A percentile compares a stretch with the other conserved stretches of the same genome.
Evolutionary conservation across 2,888 invertebrate species (phyloP).

Genomic region (Drosophila peninsularis): DNA sequence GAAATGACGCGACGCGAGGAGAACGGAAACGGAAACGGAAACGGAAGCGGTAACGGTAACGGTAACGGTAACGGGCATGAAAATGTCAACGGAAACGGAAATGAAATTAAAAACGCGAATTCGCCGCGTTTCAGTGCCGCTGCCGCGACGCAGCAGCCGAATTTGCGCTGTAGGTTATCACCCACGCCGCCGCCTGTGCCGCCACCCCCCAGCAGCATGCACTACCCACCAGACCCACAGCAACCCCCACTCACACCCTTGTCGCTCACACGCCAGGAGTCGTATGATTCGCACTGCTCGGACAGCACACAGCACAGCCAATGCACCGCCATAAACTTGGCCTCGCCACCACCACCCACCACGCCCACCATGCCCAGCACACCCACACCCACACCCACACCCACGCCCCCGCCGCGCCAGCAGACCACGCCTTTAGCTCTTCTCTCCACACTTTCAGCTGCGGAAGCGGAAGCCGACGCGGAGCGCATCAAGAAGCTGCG

Average conservation of each 20-base stretch:
- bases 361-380: conserved; percentile 19
- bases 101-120: neutral
- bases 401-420: conserved; percentile 30
- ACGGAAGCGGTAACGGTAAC: conserved; percentile 7
- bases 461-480: conserved; percentile 42
- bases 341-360: conserved; percentile 50
- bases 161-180: conserved; percentile 47
- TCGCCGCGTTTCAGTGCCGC: neutral
- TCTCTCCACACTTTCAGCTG: conserved; percentile 55
- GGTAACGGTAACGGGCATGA: neutral
- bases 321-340: conserved; percentile 86
- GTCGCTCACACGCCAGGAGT: conserved; percentile 86
- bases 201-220: conserved; percentile 53
- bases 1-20: conserved; percentile 72
- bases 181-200: conserved; percentile 66
- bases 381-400: conserved; percentile 26
- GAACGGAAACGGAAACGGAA: conserved; percentile 23
- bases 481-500: conserved; percentile 86
- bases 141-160: too few relatives aligned
- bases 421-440: conserved; percentile 25
- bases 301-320: conserved; percentile 88
- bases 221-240: conserved; percentile 20
- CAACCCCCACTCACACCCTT: neutral
- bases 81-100: conserved; percentile 8
- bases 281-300: conserved; percentile 87